Percentiles rank a stretch among this genome's conserved stretches.
Conservation (phyloP, 2,797 vertebrate species). For the Cynodonichthys magdalenae region DNA sequence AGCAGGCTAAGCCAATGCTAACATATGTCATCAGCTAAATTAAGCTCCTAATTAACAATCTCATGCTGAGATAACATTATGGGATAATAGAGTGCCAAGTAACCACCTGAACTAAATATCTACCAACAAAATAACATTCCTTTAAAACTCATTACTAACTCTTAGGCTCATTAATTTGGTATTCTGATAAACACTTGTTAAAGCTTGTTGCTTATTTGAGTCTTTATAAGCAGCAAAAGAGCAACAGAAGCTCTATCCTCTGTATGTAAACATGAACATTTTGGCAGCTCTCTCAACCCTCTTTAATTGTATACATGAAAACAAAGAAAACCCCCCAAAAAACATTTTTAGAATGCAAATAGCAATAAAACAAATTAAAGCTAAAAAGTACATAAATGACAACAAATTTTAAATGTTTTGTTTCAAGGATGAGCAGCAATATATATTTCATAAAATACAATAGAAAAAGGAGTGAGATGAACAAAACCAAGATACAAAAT, state of each 20-base stretch:
- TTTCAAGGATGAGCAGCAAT: constrained; percentile 1
- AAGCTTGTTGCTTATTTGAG: neutral
- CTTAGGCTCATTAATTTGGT: constrained; percentile 13
- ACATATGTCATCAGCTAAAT: constrained; percentile 84
- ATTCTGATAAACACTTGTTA: neutral
- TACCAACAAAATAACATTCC: constrained; percentile 44
- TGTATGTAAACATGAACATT: neutral
- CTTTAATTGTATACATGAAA: neutral
- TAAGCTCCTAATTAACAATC: constrained; percentile 83
- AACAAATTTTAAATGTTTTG: neutral
- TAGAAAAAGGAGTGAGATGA: neutral
- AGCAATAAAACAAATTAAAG: neutral
- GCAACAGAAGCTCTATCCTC: neutral
- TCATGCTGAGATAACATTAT: constrained; percentile 81
- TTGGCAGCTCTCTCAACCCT: neutral
- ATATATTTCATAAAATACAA: neutral
- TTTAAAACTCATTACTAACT: constrained; percentile 41
- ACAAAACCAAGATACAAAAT: neutral
- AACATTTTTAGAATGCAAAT: neutral
- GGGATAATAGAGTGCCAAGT: constrained; percentile 76
- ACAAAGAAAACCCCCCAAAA: neutral
- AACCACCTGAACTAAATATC: constrained; percentile 69
- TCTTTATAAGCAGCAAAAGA: neutral
- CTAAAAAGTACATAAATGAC: neutral
- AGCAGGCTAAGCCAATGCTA: constrained; percentile 76